phyloP scores from a whole-genome alignment of 2,797 vertebrate genomes.

The Manis javanica region DNA sequence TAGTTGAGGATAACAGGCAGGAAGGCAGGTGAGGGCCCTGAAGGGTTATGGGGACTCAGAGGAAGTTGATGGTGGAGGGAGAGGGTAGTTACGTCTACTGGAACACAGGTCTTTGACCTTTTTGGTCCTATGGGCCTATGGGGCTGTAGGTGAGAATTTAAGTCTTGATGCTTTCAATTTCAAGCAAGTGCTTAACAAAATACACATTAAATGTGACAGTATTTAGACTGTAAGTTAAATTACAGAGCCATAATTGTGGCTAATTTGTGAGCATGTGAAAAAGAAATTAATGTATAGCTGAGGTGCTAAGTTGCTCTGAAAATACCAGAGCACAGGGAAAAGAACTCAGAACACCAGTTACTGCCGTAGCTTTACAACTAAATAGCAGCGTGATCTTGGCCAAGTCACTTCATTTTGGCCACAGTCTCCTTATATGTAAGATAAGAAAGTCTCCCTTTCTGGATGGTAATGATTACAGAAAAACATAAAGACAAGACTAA shows the following conservation, averaged over 20 bases:
- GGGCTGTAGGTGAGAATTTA: not conserved
- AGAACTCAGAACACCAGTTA: not conserved
- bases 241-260: not conserved
- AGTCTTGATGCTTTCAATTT: not conserved
- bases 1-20: not conserved
- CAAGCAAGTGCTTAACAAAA: conserved; percentile 10
- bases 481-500: not conserved
- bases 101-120: not conserved
- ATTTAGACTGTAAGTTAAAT: not conserved
- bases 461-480: not conserved
- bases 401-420: not conserved
- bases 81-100: not conserved
- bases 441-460: not conserved
- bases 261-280: not conserved
- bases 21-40: not conserved
- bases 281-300: not conserved
- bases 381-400: not conserved
- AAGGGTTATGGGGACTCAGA: not conserved
- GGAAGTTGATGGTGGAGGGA: not conserved
- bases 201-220: not conserved
- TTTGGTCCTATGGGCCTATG: not conserved
- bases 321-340: not conserved
- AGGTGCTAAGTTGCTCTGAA: not conserved
- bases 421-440: not conserved
- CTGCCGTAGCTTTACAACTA: not conserved